phyloP scores from a whole-genome alignment of 2,888 invertebrate genomes.

The Apocheima hispidaria region DNA sequence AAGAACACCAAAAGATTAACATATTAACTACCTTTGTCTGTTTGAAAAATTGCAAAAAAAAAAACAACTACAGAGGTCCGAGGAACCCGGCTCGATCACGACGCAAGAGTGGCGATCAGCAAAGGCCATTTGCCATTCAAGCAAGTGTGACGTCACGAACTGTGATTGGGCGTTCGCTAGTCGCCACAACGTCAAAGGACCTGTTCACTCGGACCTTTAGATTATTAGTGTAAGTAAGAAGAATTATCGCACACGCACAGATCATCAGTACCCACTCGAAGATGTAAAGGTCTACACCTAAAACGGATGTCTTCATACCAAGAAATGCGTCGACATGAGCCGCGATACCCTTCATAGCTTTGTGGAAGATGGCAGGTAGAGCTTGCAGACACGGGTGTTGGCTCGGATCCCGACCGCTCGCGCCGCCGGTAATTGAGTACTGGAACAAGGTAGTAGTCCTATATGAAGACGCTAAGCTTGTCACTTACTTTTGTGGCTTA shows the following conservation, averaged over 20 bases:
- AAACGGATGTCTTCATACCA: slow-evolving; percentile 85
- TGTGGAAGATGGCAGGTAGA: slow-evolving; percentile 95
- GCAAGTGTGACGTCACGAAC: not conserved
- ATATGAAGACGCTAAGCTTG: too few relatives aligned
- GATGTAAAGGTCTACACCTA: not conserved
- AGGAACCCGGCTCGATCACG: not conserved
- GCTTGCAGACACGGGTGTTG: slow-evolving; percentile 95
- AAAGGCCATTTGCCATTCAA: not conserved
- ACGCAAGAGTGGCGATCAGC: not conserved
- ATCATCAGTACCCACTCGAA: not conserved
- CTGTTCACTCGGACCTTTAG: not conserved
- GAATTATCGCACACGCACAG: not conserved
- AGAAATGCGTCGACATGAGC: slow-evolving; percentile 98
- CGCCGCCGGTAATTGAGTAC: slow-evolving; percentile 92
- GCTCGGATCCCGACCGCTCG: slow-evolving; percentile 93
- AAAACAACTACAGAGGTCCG: not conserved
- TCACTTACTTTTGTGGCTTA: too few relatives aligned
- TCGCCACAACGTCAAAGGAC: not conserved
- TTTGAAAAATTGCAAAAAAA: not conserved
- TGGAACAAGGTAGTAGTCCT: slow-evolving; percentile 67
- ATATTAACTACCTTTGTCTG: too few relatives aligned
- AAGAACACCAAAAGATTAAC: not conserved
- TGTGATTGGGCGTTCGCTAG: not conserved
- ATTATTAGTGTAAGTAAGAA: not conserved
- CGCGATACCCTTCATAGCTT: slow-evolving; percentile 97